phyloP scores from a whole-genome alignment of 2,888 invertebrate genomes.

The Vannuccia rotundouncinata region DNA sequence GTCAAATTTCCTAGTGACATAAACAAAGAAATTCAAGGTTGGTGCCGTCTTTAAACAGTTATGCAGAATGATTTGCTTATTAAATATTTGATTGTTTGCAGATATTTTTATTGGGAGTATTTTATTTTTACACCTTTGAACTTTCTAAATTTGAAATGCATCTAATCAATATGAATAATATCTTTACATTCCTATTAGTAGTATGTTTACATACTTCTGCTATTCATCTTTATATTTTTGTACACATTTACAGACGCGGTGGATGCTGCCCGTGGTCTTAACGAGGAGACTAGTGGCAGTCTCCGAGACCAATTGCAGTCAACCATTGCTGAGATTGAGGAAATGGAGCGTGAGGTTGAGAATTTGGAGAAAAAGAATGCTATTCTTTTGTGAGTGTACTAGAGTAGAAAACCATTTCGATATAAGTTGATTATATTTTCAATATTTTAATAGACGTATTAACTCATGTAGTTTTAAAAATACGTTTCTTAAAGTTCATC shows the following conservation, averaged over 20 bases:
- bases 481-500: too few species aligned
- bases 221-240: too few species aligned
- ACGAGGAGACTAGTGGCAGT: conserved; percentile 47
- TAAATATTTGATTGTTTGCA: not conserved
- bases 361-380: conserved; percentile 51
- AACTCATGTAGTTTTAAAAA: too few species aligned
- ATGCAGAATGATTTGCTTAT: not conserved
- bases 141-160: too few species aligned
- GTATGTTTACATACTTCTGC: too few species aligned
- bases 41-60: conserved; percentile 2
- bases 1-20: conserved; percentile 49
- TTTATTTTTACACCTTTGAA: too few species aligned
- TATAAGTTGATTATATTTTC: too few species aligned
- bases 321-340: conserved; percentile 47
- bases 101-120: too few species aligned
- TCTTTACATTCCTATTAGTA: too few species aligned
- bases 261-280: conserved; percentile 50
- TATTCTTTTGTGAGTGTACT: conserved; percentile 47
- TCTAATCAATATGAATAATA: too few species aligned
- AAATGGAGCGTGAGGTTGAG: conserved; percentile 46
- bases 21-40: conserved; percentile 51
- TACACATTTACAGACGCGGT: conserved; percentile 54
- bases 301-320: conserved; percentile 47
- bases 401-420: not conserved
- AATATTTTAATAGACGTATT: too few species aligned